Evolutionary conservation across 1,140 invertebrate species (phyloP), one percentile per base, ranked within the genome.

Genomic region (Ceratina japonica): DNA sequence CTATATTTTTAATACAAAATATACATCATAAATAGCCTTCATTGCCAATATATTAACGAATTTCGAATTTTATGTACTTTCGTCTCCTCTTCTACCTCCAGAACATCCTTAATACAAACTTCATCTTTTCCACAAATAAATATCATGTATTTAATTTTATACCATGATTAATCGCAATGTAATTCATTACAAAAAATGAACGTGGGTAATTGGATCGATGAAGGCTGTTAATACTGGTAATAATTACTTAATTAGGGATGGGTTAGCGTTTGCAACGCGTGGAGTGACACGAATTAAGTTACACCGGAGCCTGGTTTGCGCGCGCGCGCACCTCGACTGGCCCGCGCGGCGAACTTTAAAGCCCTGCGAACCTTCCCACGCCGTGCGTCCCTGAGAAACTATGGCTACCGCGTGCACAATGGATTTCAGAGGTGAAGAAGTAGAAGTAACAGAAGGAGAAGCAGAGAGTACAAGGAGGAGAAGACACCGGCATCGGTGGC

Each of bases 311-410:
- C 76, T 22, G 61, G 56, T 51, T 49, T n/a, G 54, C 54, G 54
- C 37, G 37, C 37, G 37, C 63, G 56, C 51, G 81, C 82, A 81
- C 87, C 85, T 86, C 81, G 87, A 80, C 83, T 64, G 63, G 65
- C 51, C 82, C 37, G 37, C 37, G 79, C 70, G 86, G 87, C 89
- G 88, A 90, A 91, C 88, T 90, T 91, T 85, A 88, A 90, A 89
- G 87, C 87, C 89, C 89, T 92, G 91, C 90, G 91, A 92, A 92
- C 88, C 89, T 92, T 92, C 91, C 90, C 91, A 92, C 91, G 91
- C 87, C 80, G 73, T 80, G 65, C 79, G 84, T 84, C 85, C 83
- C 86, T 87, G 90, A 90, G 90, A 89, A 91, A 88, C 85, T 85
- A 87, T 86, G 84, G 82, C 87, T 85, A 90, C 87, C 82, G 78